Conservation (phyloP, 1,140 invertebrate genomes). For the Papilio machaon region DNA sequence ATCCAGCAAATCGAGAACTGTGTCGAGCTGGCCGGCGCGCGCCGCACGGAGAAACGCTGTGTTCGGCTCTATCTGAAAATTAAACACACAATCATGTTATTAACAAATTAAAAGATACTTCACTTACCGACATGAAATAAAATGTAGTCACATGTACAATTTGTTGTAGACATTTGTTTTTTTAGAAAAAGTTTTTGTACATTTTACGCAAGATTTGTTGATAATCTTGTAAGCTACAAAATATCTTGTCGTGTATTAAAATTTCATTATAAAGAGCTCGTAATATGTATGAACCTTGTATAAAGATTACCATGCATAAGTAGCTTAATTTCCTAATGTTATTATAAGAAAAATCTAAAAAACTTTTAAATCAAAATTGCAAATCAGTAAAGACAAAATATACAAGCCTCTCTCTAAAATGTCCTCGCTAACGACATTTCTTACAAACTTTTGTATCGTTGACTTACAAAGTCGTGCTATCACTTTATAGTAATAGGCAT, state of each 20-base stretch:
- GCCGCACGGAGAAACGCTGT: constrained; percentile 96
- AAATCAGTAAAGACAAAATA: background rate
- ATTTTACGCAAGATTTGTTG: no score
- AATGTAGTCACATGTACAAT: no score
- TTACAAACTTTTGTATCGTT: background rate
- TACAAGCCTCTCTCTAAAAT: background rate
- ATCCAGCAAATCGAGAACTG: constrained; percentile 97
- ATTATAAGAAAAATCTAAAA: background rate
- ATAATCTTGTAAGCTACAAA: no score
- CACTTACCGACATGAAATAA: no score
- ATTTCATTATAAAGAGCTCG: background rate
- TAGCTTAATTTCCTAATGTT: background rate
- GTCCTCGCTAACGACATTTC: constrained; percentile 11
- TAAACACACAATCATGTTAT: constrained; percentile 49
- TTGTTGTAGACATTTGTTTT: no score
- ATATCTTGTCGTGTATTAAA: no score
- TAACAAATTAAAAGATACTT: no score
- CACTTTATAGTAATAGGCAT: background rate
- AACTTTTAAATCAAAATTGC: background rate
- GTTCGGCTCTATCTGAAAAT: constrained; percentile 90
- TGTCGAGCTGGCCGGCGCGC: constrained; percentile 96
- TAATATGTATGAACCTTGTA: background rate
- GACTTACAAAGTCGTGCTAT: background rate
- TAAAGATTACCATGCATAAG: background rate
- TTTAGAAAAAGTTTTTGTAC: no score